phyloP scores from a whole-genome alignment of 1,140 invertebrate genomes.

The Dryas iulia region DNA sequence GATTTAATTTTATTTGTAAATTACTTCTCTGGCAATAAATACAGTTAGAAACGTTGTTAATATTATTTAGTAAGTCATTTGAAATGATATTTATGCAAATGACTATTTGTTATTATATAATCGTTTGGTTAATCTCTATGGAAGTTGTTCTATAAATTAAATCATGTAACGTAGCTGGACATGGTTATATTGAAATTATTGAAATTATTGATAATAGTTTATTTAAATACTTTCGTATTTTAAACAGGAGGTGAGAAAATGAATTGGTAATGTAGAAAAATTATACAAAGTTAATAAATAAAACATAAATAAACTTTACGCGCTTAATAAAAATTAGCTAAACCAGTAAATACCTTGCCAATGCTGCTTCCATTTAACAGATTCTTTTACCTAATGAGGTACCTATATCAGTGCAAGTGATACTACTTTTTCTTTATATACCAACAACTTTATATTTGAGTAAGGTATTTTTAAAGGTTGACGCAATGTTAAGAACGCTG shows the following conservation, averaged over 20 bases:
- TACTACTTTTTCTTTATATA: background rate
- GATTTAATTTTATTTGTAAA: slow-evolving; percentile 1
- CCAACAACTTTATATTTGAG: no score
- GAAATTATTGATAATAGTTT: no score
- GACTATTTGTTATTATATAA: background rate
- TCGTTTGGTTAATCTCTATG: background rate
- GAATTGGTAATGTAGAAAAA: background rate
- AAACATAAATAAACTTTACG: no score
- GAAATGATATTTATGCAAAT: background rate
- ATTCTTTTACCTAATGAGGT: background rate
- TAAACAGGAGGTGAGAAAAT: no score
- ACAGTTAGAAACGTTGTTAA: background rate
- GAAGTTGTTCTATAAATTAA: background rate
- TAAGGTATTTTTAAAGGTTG: slow-evolving; percentile 3
- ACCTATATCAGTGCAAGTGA: background rate
- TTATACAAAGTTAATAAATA: background rate
- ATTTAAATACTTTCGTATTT: no score
- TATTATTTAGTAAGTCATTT: background rate
- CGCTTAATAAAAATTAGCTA: background rate
- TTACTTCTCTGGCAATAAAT: background rate
- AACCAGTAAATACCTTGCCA: background rate
- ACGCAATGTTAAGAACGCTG: background rate
- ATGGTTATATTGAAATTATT: background rate
- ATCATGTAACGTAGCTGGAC: background rate
- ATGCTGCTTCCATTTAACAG: background rate